Conservation (phyloP, 2,113 vertebrate species). For the Pyrgilauda ruficollis region DNA sequence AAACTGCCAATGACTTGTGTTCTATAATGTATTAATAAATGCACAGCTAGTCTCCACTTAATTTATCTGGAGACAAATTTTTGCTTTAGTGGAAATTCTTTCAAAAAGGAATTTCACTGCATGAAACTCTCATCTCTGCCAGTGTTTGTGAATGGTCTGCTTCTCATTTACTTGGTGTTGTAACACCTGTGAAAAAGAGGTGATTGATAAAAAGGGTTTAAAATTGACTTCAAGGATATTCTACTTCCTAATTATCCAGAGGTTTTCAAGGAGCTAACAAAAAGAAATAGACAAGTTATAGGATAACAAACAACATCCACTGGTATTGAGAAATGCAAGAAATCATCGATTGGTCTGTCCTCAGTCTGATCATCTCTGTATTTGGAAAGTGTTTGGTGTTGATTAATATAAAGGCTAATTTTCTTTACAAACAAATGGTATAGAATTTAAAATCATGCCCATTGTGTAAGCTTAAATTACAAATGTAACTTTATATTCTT, state of each 20-base stretch:
- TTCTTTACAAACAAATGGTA: neutral
- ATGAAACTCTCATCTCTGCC: neutral
- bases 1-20: neutral
- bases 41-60: neutral
- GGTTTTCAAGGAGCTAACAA: neutral
- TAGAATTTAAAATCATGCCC: neutral
- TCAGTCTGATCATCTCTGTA: neutral
- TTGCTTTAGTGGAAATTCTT: neutral
- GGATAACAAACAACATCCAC: neutral
- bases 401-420: neutral
- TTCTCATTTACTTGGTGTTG: neutral
- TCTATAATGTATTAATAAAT: neutral
- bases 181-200: neutral
- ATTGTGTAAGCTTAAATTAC: neutral
- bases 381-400: neutral
- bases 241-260: neutral
- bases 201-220: neutral
- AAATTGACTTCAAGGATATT: neutral
- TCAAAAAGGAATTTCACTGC: neutral
- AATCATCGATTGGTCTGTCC: neutral
- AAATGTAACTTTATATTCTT: neutral
- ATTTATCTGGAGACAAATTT: neutral
- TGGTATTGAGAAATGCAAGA: neutral
- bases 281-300: neutral
- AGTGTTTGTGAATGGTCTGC: neutral